phyloP scores from a whole-genome alignment of 2,113 vertebrate species.

The Plecotus auritus region DNA sequence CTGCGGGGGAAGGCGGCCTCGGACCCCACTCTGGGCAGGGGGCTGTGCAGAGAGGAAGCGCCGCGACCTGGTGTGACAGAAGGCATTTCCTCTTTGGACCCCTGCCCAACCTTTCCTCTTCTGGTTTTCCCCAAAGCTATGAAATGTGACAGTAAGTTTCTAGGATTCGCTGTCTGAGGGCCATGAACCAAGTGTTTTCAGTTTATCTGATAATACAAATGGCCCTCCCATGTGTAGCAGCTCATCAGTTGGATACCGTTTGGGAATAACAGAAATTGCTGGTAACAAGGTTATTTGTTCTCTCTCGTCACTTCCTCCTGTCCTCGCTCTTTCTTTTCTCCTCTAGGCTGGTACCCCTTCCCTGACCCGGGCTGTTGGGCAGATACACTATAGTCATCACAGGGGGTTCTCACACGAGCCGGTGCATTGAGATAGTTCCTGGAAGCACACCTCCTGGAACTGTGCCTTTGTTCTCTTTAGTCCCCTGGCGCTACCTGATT shows the following conservation, averaged over 20 bases:
- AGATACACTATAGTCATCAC: background rate
- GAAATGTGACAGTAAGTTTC: background rate
- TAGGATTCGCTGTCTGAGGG: background rate
- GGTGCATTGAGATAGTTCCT: background rate
- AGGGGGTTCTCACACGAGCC: background rate
- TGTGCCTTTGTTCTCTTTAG: background rate
- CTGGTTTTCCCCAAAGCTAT: background rate
- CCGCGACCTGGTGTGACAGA: background rate
- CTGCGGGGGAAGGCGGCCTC: background rate
- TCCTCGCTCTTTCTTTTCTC: background rate
- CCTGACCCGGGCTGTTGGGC: background rate
- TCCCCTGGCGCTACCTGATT: background rate
- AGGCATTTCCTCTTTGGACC: slow-evolving; percentile 35
- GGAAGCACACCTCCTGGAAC: background rate
- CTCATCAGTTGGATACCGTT: background rate
- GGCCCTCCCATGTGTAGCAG: background rate
- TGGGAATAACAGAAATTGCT: background rate
- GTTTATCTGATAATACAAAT: background rate
- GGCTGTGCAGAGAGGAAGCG: background rate
- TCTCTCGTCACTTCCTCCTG: background rate
- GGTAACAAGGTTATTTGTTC: background rate
- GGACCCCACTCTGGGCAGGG: background rate
- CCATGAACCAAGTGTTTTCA: background rate
- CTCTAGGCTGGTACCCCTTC: background rate
- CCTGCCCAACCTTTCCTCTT: background rate